Base-by-base conservation (phyloP, 2,888 invertebrate genomes). In the Nematopogon swammerdamellus region DNA sequence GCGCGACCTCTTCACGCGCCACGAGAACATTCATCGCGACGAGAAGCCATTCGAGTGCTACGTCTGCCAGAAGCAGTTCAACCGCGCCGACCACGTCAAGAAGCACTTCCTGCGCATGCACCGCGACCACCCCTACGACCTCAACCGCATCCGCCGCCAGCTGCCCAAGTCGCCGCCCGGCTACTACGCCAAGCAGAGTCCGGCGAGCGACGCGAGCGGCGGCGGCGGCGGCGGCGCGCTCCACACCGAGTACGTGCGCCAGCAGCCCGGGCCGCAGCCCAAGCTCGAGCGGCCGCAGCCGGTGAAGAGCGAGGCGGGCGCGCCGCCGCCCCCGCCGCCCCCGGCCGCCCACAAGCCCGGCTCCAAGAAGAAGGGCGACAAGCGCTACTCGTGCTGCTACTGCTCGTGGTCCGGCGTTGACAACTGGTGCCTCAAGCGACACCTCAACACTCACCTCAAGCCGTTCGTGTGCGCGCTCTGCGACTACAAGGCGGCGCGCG, bases 21-120 rank as follows among this genome's bases (percentile, higher is more conserved):
- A 95, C 70, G 94, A 95, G 73, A 95, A 94, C 68, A 95, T 95
- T 55, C 95, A 95, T 66, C 86, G 93, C 59, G 93, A 93, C 66
- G 94, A 95, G 66, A 95, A 95, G 66, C 95, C 95, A 5, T 95
- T 95, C 67, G 92, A 94, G 65, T 95, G 95, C 70, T 95, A 95
- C 67, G 88, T 94, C 29, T 95, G 95, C 65, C 87, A 89, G 65
- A 94, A 95, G 70, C 92, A 94, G 68, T 95, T 95, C 76, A 95
- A 95, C 70, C 84, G 95, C 48, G 95, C 95, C 42, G 95, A 95
- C 70, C 95, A 95, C 67, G 95, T 95, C 45, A 95, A 95, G 72
- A 95, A 95, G 63, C 95, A 95, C 70, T 95, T 95, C 63, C 77
- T 93, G 56, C 82, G 95, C 57, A 95, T 95, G 92, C 95, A 95